Evolutionary conservation across 2,113 vertebrate genomes (phyloP), one percentile per base, ranked within the genome.

Genomic region (Dermatemys mawii): DNA sequence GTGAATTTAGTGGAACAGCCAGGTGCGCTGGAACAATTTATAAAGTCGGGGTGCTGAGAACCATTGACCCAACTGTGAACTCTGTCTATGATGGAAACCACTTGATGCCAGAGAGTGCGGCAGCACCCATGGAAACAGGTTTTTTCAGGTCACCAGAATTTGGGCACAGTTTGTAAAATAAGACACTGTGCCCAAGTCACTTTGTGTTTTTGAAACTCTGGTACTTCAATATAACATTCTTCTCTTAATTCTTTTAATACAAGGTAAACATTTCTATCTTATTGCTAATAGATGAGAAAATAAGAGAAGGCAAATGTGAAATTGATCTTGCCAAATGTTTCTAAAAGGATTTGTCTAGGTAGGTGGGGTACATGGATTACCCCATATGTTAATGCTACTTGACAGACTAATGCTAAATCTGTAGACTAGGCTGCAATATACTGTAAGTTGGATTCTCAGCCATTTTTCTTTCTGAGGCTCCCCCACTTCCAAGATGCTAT

Each of bases 301-400:
- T 29, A 50, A 50, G 86, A 91, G 93, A 92, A 87, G 10, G 11
- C 8, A 3, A 86, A 67, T 75, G 84, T 41, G 16, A 46, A 54
- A 63, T 67, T 80, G 46, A 12, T 89, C 88, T 78, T 0, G 0
- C 22, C 83, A 82, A 88, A 75, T 41, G 27, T 86, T 84, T 93
- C 27, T 67, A 46, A 93, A 83, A 63, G 92, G 84, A 89, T 95
- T 96, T 96, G 22, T 87, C 94, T 93, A 89, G 80, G 41, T 73
- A 94, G n/a, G 32, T 91, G 84, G 81, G 2, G 2, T 75, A 46
- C 4, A 90, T 11, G 55, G 41, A 91, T 96, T 90, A 91, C 51
- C 21, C 73, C 55, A n/a, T 91, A 9, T 90, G 29, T 89, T 49
- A 87, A 32, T 92, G 70, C 82, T 91, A 54, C 11, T 84, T n/a